A percentile compares a stretch with the other conserved stretches of the same genome.
These are phyloP conservation scores for Operophtera brumata DNA, from an alignment of 2,888 invertebrate genomes.

Conservation along the genomic window DNA sequence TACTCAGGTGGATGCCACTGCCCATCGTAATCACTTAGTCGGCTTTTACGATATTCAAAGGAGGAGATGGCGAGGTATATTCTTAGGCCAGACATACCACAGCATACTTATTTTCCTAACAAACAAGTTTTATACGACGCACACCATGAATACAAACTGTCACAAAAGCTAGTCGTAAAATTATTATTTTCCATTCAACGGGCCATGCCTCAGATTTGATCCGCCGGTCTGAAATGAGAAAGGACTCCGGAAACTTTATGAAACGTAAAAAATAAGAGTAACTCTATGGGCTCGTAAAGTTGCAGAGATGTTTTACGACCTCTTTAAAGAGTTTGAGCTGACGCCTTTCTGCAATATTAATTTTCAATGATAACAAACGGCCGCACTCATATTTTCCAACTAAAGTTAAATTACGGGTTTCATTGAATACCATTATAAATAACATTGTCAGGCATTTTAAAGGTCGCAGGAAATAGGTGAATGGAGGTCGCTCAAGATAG, in stretches of 20 bases:
- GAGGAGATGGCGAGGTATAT: too few species aligned
- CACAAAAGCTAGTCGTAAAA: constrained; percentile 29
- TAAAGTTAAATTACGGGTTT: too few species aligned
- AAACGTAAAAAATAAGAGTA: constrained; percentile 33
- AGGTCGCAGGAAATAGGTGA: too few species aligned
- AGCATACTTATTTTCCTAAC: too few species aligned
- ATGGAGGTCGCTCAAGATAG: too few species aligned
- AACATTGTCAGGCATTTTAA: too few species aligned
- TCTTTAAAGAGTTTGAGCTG: constrained; percentile 22
- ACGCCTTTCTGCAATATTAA: constrained; percentile 4
- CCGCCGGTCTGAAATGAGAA: constrained; percentile 8
- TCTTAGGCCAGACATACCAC: too few species aligned
- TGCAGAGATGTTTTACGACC: constrained; percentile 26
- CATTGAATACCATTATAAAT: too few species aligned
- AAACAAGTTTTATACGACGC: constrained; percentile 1
- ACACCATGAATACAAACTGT: constrained; percentile 32
- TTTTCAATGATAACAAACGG: not conserved
- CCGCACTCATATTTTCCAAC: not conserved
- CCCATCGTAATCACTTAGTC: too few species aligned
- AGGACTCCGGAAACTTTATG: constrained; percentile 33
- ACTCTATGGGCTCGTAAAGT: constrained; percentile 28
- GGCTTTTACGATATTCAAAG: too few species aligned
- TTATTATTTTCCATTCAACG: constrained; percentile 37
- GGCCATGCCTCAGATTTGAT: constrained; percentile 17
- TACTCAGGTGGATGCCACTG: too few species aligned